Evolutionary conservation across 2,888 invertebrate species (phyloP), one percentile per base, ranked within the genome.

Genomic region (Acholoe squamosa): DNA sequence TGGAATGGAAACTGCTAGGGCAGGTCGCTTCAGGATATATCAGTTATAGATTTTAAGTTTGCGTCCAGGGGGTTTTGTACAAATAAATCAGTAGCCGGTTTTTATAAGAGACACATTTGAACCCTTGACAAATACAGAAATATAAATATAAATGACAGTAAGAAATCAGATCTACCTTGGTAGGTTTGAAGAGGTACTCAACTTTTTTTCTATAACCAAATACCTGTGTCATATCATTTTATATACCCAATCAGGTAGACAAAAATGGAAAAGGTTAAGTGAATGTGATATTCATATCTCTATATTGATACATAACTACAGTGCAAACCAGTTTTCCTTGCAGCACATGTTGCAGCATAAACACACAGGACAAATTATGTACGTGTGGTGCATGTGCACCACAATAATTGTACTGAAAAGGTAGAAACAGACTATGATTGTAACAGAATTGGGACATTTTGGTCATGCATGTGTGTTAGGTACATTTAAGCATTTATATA

Each of bases 261-360:
- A 43, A 34, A 28, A 28, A 71, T 10, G 25, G 31, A 76, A 76
- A 76, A 76, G 80, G 33, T 80, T 80, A 80, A 80, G 43, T 80
- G 43, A 80, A 10, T 80, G 80, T 80, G 80, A 80, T 80, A 86
- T 86, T 86, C 56, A 54, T 54, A 56, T 86, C 86, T 54, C 56
- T 52, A 86, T 86, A 86, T 54, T 86, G 86, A 31, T 52, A 86
- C 52, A 86, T 56, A 86, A 54, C 56, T 28, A 86, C 52, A 86
- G 52, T 86, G 86, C 86, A 86, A 86, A 86, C 86, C 56, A 54
- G 86, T 86, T 86, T 86, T 54, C 86, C 52, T 54, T 86, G 86
- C 28, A 54, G 52, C 52, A 86, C 54, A 54, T 56, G 28, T 84
- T 43, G 28, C 76, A 31, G 33, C 7, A 19, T 43, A 3, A 28